Base-by-base conservation (phyloP, 1,140 invertebrate species). In the Marisa cornuarietis region DNA sequence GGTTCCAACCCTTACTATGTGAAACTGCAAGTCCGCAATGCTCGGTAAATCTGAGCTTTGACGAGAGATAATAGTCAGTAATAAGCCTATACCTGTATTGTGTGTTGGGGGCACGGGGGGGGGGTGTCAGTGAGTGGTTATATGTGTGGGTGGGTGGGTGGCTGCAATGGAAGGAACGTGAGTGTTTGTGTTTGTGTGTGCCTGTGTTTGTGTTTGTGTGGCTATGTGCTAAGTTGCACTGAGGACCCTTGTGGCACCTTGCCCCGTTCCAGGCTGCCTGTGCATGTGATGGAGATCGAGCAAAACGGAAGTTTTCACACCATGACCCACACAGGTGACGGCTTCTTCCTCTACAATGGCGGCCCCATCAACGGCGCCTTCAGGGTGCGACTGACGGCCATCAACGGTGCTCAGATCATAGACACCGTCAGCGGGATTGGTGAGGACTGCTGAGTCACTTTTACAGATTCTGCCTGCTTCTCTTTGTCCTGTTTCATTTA, bases 301-400 rank as follows among this genome's bases (percentile, higher is more conserved):
- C 84, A 85, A 71, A 79, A 79, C n/a, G 79, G 79, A 18, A 26
- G 31, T 11, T 86, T 82, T 81, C 52, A 76, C 2, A 24, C 72
- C 6, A 63, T 86, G 54, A 78, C 54, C 11, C 82, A 86, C n/a
- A 82, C 83, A 3, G 13, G 63, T 54, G 87, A 88, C 73, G 85
- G 84, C 18, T 86, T 85, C 80, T 79, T 87, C 0, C 31, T 13
- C 1, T 78, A 80, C 62, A 78, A 65, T 22, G 71, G 52, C 6
- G 58, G 66, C 31, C 54, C 42, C 65, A 65, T 51, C 51, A 31
- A 61, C 62, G 72, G 58, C 16, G 82, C 85, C 16, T 66, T 86
- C 22, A 75, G 42, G 42, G 75, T 88, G 49, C 77, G 81, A 10
- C 78, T 88, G 11, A 83, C 81, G 16, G 81, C 87, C 16, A 81